A percentile compares a stretch with the other conserved stretches of the same genome.
Conservation (phyloP, 2,888 invertebrate genomes). For the Cremastinae sp. region DNA sequence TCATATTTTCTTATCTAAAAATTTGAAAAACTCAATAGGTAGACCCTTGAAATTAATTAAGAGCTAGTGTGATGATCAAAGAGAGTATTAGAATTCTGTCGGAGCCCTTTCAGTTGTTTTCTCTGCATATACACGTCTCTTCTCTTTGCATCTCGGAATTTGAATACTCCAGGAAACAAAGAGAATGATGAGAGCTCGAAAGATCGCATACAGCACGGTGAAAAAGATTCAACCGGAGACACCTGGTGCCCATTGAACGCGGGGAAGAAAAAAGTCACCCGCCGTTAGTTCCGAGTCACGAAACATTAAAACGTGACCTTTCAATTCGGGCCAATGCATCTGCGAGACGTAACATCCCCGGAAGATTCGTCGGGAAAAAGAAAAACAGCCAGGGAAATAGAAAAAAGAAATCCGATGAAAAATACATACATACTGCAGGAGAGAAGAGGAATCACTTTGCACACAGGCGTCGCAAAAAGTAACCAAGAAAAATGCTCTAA, state of each 20-base stretch:
- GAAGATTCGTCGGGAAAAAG: background rate
- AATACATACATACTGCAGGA: background rate
- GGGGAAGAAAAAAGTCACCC: conserved; percentile 30
- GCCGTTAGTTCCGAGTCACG: conserved; percentile 6
- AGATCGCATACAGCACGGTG: background rate
- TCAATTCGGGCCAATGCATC: conserved; percentile 26
- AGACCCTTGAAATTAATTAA: too few relatives aligned
- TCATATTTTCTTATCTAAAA: too few relatives aligned
- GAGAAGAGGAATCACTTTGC: conserved; percentile 3
- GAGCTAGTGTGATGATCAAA: too few relatives aligned
- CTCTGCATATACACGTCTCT: background rate
- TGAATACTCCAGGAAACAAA: conserved; percentile 30
- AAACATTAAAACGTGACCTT: conserved; percentile 36
- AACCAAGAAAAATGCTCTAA: too few relatives aligned
- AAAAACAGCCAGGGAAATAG: conserved; percentile 3
- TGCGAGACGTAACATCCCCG: conserved; percentile 17
- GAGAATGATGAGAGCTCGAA: background rate
- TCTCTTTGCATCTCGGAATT: conserved; percentile 13
- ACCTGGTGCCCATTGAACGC: conserved; percentile 15
- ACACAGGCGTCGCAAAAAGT: too few relatives aligned
- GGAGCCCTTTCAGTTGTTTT: too few relatives aligned
- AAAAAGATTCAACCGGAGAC: conserved; percentile 12
- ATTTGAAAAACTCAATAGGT: too few relatives aligned
- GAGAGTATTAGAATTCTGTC: conserved; percentile 9
- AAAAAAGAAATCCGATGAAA: background rate